Percentiles rank a stretch among this genome's conserved stretches.
Conservation (phyloP, 2,888 invertebrate species). For the Sphecodes monilicornis region DNA sequence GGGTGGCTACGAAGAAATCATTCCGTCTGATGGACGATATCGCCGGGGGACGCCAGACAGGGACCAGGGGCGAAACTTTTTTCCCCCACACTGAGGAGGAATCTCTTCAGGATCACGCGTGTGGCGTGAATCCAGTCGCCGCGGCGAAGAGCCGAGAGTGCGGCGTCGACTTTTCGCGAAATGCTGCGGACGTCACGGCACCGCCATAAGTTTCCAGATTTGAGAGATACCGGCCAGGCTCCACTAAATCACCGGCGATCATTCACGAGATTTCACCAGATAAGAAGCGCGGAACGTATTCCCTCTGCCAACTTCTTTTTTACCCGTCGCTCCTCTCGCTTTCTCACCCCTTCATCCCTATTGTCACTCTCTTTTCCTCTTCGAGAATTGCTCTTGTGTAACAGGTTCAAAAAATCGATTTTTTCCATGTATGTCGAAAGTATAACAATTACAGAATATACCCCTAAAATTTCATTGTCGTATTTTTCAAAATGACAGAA, state of each 20-base stretch:
- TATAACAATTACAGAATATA: neutral
- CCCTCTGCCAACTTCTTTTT: conserved; percentile 54
- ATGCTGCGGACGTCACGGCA: conserved; percentile 57
- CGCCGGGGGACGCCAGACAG: neutral
- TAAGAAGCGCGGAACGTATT: conserved; percentile 66
- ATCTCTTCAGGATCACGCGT: conserved; percentile 37
- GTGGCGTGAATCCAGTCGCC: conserved; percentile 25
- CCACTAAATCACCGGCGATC: conserved; percentile 77
- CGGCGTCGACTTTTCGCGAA: conserved; percentile 59
- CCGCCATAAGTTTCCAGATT: conserved; percentile 68
- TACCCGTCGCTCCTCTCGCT: neutral
- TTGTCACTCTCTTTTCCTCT: neutral
- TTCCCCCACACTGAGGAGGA: neutral
- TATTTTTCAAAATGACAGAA: no score
- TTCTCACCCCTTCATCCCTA: neutral
- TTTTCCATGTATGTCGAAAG: neutral
- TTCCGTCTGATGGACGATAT: conserved; percentile 26
- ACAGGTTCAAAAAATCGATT: neutral
- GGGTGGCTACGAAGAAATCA: conserved; percentile 22
- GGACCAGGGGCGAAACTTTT: conserved; percentile 35
- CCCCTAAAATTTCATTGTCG: no score
- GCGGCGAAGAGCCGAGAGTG: neutral
- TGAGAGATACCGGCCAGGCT: conserved; percentile 63
- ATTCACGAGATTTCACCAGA: conserved; percentile 74
- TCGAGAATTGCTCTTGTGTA: no score